Percentiles rank a stretch among this genome's conserved stretches.
phyloP scores from a whole-genome alignment of 2,113 vertebrate genomes.

The Myrmecophaga tridactyla region DNA sequence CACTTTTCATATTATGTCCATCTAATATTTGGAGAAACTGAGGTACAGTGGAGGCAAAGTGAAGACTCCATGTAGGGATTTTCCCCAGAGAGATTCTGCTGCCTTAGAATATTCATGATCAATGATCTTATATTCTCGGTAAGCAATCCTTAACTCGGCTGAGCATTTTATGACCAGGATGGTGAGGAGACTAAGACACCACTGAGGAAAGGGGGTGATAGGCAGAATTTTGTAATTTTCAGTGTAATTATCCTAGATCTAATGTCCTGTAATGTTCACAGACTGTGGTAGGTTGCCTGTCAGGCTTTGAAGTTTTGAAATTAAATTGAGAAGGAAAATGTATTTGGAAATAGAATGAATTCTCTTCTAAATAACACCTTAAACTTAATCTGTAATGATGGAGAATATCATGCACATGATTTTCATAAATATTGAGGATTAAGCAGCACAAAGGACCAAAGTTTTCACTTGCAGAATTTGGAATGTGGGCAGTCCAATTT shows the following conservation, averaged over 20 bases:
- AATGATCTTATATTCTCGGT: background rate
- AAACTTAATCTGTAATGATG: background rate
- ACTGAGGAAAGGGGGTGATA: background rate
- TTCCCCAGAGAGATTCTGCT: accelerated
- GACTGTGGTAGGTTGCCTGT: background rate
- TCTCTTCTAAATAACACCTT: background rate
- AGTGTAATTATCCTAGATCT: background rate
- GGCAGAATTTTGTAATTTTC: background rate
- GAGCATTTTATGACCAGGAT: background rate
- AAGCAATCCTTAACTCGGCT: background rate
- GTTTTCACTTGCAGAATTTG: background rate
- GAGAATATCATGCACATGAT: background rate
- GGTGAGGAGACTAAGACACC: background rate
- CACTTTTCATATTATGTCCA: background rate
- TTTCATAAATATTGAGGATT: background rate
- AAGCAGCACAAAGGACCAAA: background rate
- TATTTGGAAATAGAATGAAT: background rate
- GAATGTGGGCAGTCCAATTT: background rate
- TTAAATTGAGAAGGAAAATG: background rate
- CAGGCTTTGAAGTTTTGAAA: slow-evolving; percentile 12
- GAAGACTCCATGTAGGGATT: background rate
- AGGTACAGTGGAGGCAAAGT: background rate
- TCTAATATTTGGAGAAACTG: background rate
- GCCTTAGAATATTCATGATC: background rate
- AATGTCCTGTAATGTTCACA: background rate